These are phyloP conservation scores for Heliconius himera DNA, from an alignment of 1,140 invertebrate species.

Conservation along the genomic window DNA sequence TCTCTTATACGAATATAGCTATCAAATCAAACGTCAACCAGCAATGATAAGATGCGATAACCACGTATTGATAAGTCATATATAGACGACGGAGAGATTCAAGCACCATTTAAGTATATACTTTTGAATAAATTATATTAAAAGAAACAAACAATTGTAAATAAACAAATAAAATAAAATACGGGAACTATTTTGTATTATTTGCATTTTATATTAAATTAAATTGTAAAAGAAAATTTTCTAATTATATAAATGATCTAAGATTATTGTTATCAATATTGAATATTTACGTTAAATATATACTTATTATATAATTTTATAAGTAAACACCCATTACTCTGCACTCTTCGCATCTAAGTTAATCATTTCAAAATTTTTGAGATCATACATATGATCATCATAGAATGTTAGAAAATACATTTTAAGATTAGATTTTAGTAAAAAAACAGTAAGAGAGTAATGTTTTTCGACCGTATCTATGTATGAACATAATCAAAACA, in stretches of 20 bases:
- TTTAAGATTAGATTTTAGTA: background rate
- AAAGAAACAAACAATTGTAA: background rate
- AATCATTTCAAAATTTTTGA: too few relatives aligned
- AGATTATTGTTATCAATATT: too few relatives aligned
- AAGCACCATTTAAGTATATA: background rate
- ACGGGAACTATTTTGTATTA: too few relatives aligned
- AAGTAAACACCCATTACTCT: background rate
- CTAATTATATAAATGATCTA: too few relatives aligned
- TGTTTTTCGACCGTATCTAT: too few relatives aligned
- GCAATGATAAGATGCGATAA: slow-evolving; percentile 23
- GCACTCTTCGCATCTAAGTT: background rate
- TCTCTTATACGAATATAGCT: background rate
- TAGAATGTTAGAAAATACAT: background rate
- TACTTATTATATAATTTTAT: background rate
- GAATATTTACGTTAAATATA: too few relatives aligned
- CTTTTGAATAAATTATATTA: background rate
- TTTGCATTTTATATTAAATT: too few relatives aligned
- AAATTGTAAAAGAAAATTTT: too few relatives aligned
- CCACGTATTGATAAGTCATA: slow-evolving; percentile 1
- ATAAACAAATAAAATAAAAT: background rate
- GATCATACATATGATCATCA: too few relatives aligned
- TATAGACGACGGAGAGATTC: background rate
- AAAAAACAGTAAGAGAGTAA: too few relatives aligned
- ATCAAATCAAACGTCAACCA: slow-evolving; percentile 13
- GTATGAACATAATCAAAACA: too few relatives aligned